phyloP scores from a whole-genome alignment of 2,888 invertebrate genomes.

The Parascotia fuliginaria region DNA sequence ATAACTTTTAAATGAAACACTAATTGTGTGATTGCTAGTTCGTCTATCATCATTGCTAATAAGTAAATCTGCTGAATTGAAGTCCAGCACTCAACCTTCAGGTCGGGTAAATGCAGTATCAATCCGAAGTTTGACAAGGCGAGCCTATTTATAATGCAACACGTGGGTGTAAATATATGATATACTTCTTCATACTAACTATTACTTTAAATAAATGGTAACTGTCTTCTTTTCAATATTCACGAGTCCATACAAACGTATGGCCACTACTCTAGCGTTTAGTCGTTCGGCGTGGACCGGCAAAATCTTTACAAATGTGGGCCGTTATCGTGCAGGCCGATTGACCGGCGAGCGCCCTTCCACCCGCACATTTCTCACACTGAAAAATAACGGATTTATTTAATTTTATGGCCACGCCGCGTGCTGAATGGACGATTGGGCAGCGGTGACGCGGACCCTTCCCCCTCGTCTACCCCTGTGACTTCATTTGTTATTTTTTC shows the following conservation, averaged over 20 bases:
- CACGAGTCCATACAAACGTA: conserved; percentile 62
- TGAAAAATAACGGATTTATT: conserved; percentile 86
- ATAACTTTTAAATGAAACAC: too few relatives aligned
- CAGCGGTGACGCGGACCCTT: conserved; percentile 40
- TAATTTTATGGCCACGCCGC: conserved; percentile 83
- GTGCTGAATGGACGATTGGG: conserved; percentile 83
- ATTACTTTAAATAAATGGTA: too few relatives aligned
- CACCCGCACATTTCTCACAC: conserved; percentile 75
- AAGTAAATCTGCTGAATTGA: too few relatives aligned
- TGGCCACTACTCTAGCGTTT: conserved; percentile 68
- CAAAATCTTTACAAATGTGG: conserved; percentile 85
- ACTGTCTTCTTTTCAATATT: conserved; percentile 24
- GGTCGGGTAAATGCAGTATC: too few relatives aligned
- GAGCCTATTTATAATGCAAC: too few relatives aligned
- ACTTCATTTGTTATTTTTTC: conserved; percentile 50
- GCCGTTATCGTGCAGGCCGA: conserved; percentile 81
- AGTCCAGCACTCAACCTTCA: too few relatives aligned
- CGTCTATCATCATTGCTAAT: too few relatives aligned
- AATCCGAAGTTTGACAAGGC: too few relatives aligned
- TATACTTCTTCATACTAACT: too few relatives aligned
- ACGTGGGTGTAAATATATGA: too few relatives aligned
- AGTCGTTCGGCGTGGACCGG: conserved; percentile 67
- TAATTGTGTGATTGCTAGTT: too few relatives aligned
- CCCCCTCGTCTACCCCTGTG: conserved; percentile 26
- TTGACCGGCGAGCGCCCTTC: conserved; percentile 70